Conservation (phyloP, 1,140 invertebrate genomes). For the Plodia interpunctella region DNA sequence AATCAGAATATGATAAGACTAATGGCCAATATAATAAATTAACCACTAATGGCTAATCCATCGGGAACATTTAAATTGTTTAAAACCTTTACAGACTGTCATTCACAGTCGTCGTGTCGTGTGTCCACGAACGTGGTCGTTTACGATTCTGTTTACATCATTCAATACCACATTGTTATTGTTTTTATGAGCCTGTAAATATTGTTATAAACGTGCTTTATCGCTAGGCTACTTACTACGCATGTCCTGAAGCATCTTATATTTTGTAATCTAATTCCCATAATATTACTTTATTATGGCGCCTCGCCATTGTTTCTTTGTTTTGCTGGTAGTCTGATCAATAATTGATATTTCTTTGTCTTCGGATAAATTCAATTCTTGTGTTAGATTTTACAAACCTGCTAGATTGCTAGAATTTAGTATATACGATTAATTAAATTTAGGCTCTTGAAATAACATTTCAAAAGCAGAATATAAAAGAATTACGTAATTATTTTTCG, state of each 20-base stretch:
- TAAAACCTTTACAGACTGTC: neutral
- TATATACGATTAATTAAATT: no score
- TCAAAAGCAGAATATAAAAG: no score
- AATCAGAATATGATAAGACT: neutral
- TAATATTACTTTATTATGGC: no score
- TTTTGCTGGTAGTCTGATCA: no score
- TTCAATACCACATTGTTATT: neutral
- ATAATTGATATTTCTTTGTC: no score
- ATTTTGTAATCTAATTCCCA: neutral
- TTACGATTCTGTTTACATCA: neutral
- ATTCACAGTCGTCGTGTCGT: neutral
- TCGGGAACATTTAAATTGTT: neutral
- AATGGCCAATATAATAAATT: neutral
- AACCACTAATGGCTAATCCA: neutral
- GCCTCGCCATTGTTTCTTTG: no score
- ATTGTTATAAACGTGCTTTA: neutral
- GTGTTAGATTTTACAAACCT: no score
- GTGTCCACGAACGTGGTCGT: neutral
- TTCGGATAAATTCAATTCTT: no score
- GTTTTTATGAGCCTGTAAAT: neutral
- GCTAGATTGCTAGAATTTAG: no score
- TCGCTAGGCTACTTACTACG: neutral
- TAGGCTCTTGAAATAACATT: no score
- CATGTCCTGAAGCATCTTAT: neutral
- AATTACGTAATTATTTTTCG: no score